These are phyloP conservation scores for Gyps fulvus DNA, from an alignment of 2,113 vertebrate genomes.

Conservation along the genomic window DNA sequence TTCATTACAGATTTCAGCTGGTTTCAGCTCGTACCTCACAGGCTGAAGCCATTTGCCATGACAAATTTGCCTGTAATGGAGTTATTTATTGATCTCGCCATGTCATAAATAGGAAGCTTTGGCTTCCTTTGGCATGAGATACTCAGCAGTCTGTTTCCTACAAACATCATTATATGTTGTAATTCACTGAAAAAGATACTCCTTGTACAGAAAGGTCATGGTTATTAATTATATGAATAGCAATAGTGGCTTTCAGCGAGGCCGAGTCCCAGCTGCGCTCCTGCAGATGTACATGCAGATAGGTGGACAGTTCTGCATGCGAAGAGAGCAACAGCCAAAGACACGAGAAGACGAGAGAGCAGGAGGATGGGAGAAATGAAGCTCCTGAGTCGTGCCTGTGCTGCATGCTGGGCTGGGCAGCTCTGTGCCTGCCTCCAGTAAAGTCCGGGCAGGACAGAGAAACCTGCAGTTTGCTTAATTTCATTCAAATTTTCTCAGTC, in stretches of 20 bases:
- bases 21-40: background rate
- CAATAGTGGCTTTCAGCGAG: background rate
- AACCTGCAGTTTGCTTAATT: background rate
- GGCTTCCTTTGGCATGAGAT: background rate
- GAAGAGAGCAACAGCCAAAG: background rate
- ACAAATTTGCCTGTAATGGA: background rate
- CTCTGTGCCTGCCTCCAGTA: background rate
- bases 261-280: fast-evolving
- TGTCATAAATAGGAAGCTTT: constrained; percentile 1
- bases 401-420: background rate
- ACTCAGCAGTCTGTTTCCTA: background rate
- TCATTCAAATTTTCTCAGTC: background rate
- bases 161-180: background rate
- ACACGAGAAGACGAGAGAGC: background rate
- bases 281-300: background rate
- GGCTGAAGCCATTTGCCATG: background rate
- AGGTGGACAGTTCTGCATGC: background rate
- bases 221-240: background rate
- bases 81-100: background rate
- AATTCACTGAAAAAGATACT: background rate
- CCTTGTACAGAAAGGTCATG: background rate
- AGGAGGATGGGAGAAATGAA: background rate
- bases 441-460: background rate
- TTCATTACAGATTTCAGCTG: background rate
- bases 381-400: background rate